phyloP scores from a whole-genome alignment of 2,797 vertebrate genomes.

The Sebastes nivosus region DNA sequence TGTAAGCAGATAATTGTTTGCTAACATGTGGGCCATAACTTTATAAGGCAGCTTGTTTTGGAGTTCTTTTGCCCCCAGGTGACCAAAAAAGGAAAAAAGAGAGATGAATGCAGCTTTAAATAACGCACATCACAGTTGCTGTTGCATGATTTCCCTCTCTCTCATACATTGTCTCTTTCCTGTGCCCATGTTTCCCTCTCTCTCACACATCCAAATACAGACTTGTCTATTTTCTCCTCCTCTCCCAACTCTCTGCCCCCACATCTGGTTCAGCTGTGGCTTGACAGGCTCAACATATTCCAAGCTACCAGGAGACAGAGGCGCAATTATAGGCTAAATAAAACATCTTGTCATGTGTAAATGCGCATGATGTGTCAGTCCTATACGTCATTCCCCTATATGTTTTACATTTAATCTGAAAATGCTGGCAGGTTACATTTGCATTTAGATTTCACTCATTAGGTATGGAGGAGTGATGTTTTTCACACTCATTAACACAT shows the following conservation, averaged over 20 bases:
- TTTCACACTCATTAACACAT: conserved; percentile 12
- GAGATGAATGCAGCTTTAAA: not conserved
- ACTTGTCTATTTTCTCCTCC: conserved; percentile 21
- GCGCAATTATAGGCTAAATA: conserved; percentile 39
- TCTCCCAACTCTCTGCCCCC: conserved; percentile 8
- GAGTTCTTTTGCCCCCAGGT: not conserved
- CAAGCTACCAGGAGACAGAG: not conserved
- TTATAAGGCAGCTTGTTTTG: not conserved
- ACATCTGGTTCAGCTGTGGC: conserved; percentile 15
- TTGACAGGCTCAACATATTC: conserved; percentile 24
- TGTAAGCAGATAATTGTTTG: not conserved
- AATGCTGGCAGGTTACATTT: conserved; percentile 10
- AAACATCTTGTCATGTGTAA: conserved; percentile 7
- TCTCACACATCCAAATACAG: conserved; percentile 7
- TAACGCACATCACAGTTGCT: not conserved
- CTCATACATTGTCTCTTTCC: not conserved
- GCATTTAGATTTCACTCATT: not conserved
- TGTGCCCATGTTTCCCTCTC: not conserved
- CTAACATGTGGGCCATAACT: not conserved
- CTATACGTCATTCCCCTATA: not conserved
- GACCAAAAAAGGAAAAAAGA: not conserved
- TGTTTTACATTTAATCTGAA: not conserved
- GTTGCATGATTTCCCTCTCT: not conserved
- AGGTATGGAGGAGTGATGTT: not conserved
- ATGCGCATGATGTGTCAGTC: conserved; percentile 7